These are phyloP conservation scores for Graptemys geographica DNA, from an alignment of 2,797 vertebrate species.

Conservation along the genomic window DNA sequence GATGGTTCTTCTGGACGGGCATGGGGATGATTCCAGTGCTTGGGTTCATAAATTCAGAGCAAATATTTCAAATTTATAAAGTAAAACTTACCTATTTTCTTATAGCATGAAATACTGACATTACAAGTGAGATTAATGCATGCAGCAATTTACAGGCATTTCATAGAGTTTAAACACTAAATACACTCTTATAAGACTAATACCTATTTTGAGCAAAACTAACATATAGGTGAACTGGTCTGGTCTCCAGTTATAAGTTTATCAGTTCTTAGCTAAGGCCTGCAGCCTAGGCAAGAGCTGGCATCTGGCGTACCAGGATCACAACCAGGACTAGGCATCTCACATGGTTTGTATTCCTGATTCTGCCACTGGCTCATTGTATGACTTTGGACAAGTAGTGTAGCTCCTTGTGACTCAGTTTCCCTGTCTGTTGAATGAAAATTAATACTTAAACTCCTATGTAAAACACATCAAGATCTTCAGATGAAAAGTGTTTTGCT, in stretches of 20 bases:
- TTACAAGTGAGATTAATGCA: background rate
- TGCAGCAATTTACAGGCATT: background rate
- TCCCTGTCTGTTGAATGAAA: background rate
- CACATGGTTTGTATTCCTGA: background rate
- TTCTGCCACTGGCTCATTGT: background rate
- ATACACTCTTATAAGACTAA: background rate
- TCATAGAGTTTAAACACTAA: background rate
- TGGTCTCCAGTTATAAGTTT: background rate
- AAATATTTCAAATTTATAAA: background rate
- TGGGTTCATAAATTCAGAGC: background rate
- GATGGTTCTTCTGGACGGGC: background rate
- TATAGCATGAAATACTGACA: background rate
- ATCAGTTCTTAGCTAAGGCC: background rate
- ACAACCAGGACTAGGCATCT: background rate
- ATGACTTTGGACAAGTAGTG: background rate
- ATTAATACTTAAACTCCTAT: background rate
- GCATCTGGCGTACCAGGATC: background rate
- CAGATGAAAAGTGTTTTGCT: accelerated
- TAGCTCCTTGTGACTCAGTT: background rate
- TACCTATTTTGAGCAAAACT: background rate
- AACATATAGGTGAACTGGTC: background rate
- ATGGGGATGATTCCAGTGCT: background rate
- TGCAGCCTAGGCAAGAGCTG: background rate
- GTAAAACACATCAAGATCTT: background rate
- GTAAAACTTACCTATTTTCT: background rate